Conservation (phyloP, 2,797 vertebrate species). For the Anguilla pacifica region DNA sequence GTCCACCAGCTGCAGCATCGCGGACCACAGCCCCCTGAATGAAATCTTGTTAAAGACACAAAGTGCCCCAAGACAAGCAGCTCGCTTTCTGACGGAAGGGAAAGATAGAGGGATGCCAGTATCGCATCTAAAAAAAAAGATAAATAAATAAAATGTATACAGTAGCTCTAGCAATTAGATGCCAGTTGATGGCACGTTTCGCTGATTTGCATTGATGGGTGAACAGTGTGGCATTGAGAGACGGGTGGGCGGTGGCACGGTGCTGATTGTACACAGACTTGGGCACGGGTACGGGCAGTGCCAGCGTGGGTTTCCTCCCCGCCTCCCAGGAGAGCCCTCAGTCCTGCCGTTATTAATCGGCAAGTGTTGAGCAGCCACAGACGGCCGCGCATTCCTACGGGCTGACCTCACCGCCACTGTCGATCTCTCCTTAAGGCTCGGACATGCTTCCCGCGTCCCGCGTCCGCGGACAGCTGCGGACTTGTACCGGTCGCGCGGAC, state of each 20-base stretch:
- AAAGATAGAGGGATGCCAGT: conserved; percentile 12
- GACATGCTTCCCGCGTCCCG: no score
- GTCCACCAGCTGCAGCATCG: conserved; percentile 50
- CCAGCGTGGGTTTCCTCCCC: neutral
- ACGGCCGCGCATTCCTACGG: neutral
- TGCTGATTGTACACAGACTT: neutral
- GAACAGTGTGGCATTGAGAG: conserved; percentile 6
- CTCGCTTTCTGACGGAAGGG: conserved; percentile 33
- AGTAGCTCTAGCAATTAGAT: neutral
- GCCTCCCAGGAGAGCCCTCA: neutral
- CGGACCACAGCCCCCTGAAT: conserved; percentile 48
- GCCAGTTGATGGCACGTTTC: conserved; percentile 32
- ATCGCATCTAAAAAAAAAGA: no score
- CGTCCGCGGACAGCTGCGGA: no score
- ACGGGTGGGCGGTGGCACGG: neutral
- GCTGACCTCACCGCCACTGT: neutral
- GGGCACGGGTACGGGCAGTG: neutral
- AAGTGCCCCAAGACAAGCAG: conserved; percentile 39
- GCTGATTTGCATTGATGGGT: neutral
- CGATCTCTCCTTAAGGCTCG: neutral
- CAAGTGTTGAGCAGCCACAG: neutral
- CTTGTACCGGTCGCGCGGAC: no score
- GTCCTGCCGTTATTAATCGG: neutral
- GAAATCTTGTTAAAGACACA: neutral
- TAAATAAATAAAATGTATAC: no score